Base-by-base conservation (phyloP, 2,888 invertebrate genomes). In the Thecocarcelia acutangulata region DNA sequence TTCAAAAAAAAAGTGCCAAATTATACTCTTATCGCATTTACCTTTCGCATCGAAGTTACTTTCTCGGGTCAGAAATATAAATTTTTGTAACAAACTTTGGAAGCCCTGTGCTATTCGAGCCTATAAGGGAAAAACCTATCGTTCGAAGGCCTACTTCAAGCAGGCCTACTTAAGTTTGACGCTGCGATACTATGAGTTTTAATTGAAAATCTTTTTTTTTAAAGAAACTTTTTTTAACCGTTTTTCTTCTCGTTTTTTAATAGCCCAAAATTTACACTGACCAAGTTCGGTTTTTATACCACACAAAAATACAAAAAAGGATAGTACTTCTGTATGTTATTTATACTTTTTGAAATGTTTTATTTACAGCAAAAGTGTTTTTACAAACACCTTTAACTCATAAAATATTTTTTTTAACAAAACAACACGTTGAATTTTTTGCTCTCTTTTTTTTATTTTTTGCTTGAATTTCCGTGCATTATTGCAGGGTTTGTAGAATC, bases 341-440 rank as follows among this genome's bases (percentile, higher is more conserved):
- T 21, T 15, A 24, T 66, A 2, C 54, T 54, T 37, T 24, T 19
- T 0, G 6, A 48, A 64, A 48, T 66, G 24, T 54, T 54, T 33
- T 64, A 40, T 75, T 61, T 72, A 42, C 61, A 76, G 61, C 21
- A 66, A 24, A 77, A 77, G 80, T 76, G 72, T 76, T 64, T 80
- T 80, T 66, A 33, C 59, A 59, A 76, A 80, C 80, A 80, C 80
- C 66, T 80, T 75, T 59, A 61, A 46, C 64, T 46, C 78, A n/a
- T 46, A 73, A 72, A 59, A 11, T 59, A 33, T 73, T 70, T 6
- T 59, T 46, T 50, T 15, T 33, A 68, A 17, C 11, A 37, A 11
- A 44, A 50, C 3, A 42, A 56, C 19, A 46, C 21, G 56, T n/a
- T 54, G 44, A 24, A 33, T 37, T 37, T 54, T 19, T 75, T 64